phyloP scores from a whole-genome alignment of 2,113 vertebrate species.

The Megaceryle maxima region DNA sequence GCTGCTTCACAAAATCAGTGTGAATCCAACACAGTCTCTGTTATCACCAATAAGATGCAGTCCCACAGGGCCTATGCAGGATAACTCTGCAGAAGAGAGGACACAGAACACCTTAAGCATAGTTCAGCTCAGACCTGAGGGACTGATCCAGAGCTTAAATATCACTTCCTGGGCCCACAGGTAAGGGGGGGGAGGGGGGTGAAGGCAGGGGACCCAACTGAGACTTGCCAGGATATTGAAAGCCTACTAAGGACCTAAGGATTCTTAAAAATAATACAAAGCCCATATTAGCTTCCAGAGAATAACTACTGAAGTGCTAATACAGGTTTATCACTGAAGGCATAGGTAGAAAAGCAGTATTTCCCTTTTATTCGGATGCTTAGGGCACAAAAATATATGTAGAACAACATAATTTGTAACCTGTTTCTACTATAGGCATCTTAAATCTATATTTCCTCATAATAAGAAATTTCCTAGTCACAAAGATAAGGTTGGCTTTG shows the following conservation, averaged over 20 bases:
- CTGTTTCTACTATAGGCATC: neutral
- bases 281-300: neutral
- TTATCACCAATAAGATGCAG: neutral
- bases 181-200: neutral
- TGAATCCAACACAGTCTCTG: neutral
- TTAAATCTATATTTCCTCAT: neutral
- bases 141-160: neutral
- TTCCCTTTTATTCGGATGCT: neutral
- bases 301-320: neutral
- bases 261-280: neutral
- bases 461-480: neutral
- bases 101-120: neutral
- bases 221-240: neutral
- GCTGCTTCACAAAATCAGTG: neutral
- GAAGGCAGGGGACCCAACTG: neutral
- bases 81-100: neutral
- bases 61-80: fast-evolving
- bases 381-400: neutral
- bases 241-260: neutral
- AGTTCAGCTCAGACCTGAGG: neutral
- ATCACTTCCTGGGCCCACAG: neutral
- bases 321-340: neutral
- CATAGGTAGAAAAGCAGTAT: neutral
- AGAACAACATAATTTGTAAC: neutral
- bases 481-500: neutral